Percentiles rank a stretch among this genome's conserved stretches.
Evolutionary conservation across 2,888 invertebrate species (phyloP).

Genomic region (Epistrophe grossulariae): DNA sequence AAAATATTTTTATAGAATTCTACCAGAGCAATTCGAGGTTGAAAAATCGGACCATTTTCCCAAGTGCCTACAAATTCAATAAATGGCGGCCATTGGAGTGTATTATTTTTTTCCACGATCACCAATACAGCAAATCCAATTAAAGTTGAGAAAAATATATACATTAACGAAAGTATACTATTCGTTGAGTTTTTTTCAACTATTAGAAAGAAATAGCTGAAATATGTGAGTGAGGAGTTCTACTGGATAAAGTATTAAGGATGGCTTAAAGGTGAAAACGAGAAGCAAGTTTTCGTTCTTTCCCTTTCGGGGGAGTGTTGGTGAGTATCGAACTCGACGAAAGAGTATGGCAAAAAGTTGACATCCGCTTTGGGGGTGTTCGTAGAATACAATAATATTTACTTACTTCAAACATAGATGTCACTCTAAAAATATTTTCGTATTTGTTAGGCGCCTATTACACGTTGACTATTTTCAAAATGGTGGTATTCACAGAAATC

Average conservation of each 20-base stretch:
- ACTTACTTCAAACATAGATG: slow-evolving; percentile 5
- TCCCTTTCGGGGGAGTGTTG: slow-evolving; percentile 51
- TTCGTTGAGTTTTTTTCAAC: slow-evolving; percentile 49
- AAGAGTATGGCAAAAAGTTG: slow-evolving; percentile 59
- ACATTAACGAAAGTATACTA: slow-evolving; percentile 60
- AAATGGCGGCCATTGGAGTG: slow-evolving; percentile 78
- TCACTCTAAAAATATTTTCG: not conserved
- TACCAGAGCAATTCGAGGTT: slow-evolving; percentile 71
- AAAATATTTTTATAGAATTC: slow-evolving; percentile 62
- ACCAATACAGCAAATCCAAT: slow-evolving; percentile 76
- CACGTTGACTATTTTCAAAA: no score
- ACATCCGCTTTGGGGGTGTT: slow-evolving; percentile 70
- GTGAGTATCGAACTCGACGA: slow-evolving; percentile 46
- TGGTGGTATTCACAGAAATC: no score
- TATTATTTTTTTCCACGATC: slow-evolving; percentile 76
- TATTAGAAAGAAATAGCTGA: slow-evolving; percentile 49
- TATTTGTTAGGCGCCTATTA: no score
- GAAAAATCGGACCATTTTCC: slow-evolving; percentile 75
- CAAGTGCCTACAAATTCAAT: slow-evolving; percentile 77
- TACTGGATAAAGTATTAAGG: not conserved
- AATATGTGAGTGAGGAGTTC: slow-evolving; percentile 24
- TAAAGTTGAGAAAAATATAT: slow-evolving; percentile 75
- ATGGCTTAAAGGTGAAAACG: not conserved
- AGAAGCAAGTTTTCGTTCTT: not conserved
- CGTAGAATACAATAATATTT: not conserved